These are phyloP conservation scores for Nomada goodeniana DNA, from an alignment of 2,888 invertebrate species.

Conservation along the genomic window DNA sequence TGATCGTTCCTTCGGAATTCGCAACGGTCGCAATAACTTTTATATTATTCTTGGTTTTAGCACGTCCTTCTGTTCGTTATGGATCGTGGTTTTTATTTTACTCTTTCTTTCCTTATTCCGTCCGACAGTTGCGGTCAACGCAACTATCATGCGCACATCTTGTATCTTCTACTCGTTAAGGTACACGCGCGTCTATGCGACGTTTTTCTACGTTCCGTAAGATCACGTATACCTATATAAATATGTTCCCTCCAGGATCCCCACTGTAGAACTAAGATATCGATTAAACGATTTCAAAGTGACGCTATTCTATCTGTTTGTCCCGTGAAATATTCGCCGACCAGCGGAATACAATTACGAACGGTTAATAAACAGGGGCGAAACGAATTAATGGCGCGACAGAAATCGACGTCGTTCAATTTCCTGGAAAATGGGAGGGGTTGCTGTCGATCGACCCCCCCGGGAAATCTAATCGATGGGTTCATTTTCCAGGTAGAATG, in stretches of 20 bases:
- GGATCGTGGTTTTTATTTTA: too few relatives aligned
- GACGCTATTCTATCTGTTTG: background rate
- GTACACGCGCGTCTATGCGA: background rate
- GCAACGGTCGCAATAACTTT: too few relatives aligned
- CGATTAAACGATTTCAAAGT: conserved; percentile 19
- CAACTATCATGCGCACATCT: too few relatives aligned
- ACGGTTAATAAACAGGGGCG: conserved; percentile 6
- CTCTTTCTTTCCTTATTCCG: too few relatives aligned
- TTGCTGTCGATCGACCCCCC: background rate
- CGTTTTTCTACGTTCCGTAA: background rate
- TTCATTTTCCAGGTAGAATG: conserved; percentile 18
- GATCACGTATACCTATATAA: too few relatives aligned
- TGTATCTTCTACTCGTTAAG: background rate
- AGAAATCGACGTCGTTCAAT: conserved; percentile 29
- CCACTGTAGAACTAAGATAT: background rate
- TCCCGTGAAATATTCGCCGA: background rate
- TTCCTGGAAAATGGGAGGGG: conserved; percentile 22
- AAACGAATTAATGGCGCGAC: conserved; percentile 18
- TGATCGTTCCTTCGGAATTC: too few relatives aligned
- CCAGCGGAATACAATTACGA: background rate
- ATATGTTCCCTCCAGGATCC: too few relatives aligned
- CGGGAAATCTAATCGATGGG: conserved; percentile 12
- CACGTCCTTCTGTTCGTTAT: too few relatives aligned
- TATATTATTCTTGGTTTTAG: too few relatives aligned
- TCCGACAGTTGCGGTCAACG: too few relatives aligned